These are phyloP conservation scores for Herpailurus yagouaroundi DNA, from an alignment of 2,113 vertebrate species.

Conservation along the genomic window DNA sequence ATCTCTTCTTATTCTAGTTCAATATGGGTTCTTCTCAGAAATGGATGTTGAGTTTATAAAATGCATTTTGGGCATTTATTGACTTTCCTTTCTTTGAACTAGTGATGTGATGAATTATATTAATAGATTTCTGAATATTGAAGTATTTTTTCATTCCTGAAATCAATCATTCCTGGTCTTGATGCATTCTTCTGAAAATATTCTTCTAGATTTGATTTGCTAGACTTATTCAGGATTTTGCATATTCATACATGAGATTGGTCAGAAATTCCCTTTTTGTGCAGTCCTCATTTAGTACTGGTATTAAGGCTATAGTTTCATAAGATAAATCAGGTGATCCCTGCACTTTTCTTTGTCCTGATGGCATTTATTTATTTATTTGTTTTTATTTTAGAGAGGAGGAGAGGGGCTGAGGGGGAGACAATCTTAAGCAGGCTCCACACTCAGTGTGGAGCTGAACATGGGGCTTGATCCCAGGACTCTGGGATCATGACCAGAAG, in stretches of 20 bases:
- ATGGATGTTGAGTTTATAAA: conserved; percentile 59
- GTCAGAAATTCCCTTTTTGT: background rate
- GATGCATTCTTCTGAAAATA: conserved; percentile 2
- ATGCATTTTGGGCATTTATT: conserved; percentile 15
- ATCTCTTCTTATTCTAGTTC: conserved; percentile 44
- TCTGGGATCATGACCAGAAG: too few species aligned
- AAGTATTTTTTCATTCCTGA: conserved; percentile 11
- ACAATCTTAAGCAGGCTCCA: too few species aligned
- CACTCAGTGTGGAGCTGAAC: too few species aligned
- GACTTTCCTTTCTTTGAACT: conserved; percentile 32
- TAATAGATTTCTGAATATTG: conserved; percentile 37
- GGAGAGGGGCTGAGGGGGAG: too few species aligned
- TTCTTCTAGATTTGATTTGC: conserved; percentile 8
- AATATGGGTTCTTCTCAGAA: conserved; percentile 47
- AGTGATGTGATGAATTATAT: conserved; percentile 46
- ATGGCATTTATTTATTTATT: background rate
- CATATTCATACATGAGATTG: background rate
- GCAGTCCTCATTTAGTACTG: background rate
- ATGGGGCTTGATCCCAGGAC: too few species aligned
- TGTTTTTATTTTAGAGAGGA: too few species aligned
- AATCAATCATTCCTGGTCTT: conserved; percentile 29
- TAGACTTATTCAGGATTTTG: background rate
- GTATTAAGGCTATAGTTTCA: background rate
- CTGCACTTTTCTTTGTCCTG: background rate
- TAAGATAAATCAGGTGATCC: background rate